Conservation (phyloP, 2,888 invertebrate species). For the Clepsis dumicolana region DNA sequence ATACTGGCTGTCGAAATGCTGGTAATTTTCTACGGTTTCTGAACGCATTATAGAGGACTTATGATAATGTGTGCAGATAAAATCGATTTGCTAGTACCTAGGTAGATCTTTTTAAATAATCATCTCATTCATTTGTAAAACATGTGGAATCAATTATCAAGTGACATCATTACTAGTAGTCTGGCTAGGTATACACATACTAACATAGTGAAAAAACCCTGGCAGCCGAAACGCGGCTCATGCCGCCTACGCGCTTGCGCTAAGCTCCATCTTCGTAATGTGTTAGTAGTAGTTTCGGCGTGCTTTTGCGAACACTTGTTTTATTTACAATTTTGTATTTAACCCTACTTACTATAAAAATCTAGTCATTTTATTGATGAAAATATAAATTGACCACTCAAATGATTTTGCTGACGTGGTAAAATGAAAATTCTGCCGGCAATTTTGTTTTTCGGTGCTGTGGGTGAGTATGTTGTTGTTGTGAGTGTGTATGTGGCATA, state of each 20-base stretch:
- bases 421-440: slow-evolving; percentile 62
- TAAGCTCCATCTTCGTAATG: slow-evolving; percentile 49
- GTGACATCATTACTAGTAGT: neutral
- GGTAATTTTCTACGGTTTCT: too few relatives aligned
- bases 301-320: slow-evolving; percentile 65
- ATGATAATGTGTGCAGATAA: too few relatives aligned
- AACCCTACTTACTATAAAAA: neutral
- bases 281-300: slow-evolving; percentile 66
- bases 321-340: neutral
- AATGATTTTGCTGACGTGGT: slow-evolving; percentile 46
- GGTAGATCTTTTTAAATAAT: too few relatives aligned
- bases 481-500: too few relatives aligned
- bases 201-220: slow-evolving; percentile 34
- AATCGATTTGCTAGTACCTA: too few relatives aligned
- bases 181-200: neutral
- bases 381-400: slow-evolving; percentile 6
- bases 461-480: slow-evolving; percentile 69
- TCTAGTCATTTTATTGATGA: neutral
- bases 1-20: too few relatives aligned
- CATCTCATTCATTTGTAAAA: neutral
- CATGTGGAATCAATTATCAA: neutral
- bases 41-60: too few relatives aligned
- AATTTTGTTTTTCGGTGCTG: slow-evolving; percentile 57
- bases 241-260: slow-evolving; percentile 57
- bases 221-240: slow-evolving; percentile 53